A percentile compares a stretch with the other conserved stretches of the same genome.
Conservation (phyloP, 2,888 invertebrate species). For the Pandemis cinnamomeana region DNA sequence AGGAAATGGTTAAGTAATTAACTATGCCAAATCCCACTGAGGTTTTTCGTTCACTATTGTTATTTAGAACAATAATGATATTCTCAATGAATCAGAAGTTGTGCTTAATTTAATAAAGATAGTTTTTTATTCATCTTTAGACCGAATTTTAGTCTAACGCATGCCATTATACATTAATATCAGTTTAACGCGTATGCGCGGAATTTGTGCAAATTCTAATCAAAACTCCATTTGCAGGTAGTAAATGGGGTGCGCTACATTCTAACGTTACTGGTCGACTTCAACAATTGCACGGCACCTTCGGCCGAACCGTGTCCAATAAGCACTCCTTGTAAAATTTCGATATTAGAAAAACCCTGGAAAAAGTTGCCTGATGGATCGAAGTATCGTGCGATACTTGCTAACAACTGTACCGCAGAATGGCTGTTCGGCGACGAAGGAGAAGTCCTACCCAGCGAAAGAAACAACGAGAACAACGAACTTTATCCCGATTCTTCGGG, state of each 20-base stretch:
- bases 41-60: no score
- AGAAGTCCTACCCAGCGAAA: slow-evolving; percentile 55
- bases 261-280: slow-evolving; percentile 79
- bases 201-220: background rate
- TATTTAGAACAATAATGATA: no score
- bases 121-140: background rate
- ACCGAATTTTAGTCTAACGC: background rate
- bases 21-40: no score
- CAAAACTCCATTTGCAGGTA: slow-evolving; percentile 69
- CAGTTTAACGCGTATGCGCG: background rate
- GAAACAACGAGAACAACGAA: slow-evolving; percentile 53
- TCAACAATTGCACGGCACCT: slow-evolving; percentile 70
- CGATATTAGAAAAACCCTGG: slow-evolving; percentile 88
- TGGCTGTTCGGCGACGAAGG: slow-evolving; percentile 79
- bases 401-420: slow-evolving; percentile 87
- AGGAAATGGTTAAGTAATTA: no score
- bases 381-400: slow-evolving; percentile 84
- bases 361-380: slow-evolving; percentile 81
- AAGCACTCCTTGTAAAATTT: slow-evolving; percentile 83
- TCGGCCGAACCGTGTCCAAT: slow-evolving; percentile 59
- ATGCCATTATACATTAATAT: no score
- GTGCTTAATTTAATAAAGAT: no score
- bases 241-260: slow-evolving; percentile 86
- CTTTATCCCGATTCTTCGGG: slow-evolving; percentile 47
- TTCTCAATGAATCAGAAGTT: no score